A percentile compares a stretch with the other conserved stretches of the same genome.
Conservation (phyloP, 2,888 invertebrate genomes). For the Resseliella maxima region DNA sequence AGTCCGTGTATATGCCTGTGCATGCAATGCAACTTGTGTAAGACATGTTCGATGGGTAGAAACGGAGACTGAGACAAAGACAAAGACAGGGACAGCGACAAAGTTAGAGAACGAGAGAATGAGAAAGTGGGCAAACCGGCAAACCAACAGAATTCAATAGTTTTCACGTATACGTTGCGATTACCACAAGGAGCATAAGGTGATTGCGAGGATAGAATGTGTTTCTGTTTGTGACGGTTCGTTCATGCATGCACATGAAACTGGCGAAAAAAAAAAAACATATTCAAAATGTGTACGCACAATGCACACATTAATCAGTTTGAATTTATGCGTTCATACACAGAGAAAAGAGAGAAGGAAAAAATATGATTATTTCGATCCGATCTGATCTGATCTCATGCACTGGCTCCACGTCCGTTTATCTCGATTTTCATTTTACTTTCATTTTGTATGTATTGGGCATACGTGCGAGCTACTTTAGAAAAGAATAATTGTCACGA, state of each 20-base stretch:
- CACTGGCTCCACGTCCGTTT: slow-evolving; percentile 3
- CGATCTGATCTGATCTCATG: background rate
- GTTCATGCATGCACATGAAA: slow-evolving; percentile 48
- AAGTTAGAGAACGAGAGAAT: background rate
- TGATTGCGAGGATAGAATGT: background rate
- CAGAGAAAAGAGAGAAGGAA: no score
- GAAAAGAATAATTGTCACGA: slow-evolving; percentile 12
- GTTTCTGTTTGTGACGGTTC: slow-evolving; percentile 41
- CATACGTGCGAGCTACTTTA: background rate
- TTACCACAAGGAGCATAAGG: background rate
- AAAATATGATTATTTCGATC: slow-evolving; percentile 28
- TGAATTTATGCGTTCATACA: slow-evolving; percentile 32
- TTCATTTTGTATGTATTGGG: background rate
- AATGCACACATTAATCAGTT: slow-evolving; percentile 51
- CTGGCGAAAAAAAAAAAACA: background rate
- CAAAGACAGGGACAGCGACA: background rate
- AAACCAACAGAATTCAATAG: background rate
- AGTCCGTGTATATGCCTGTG: background rate
- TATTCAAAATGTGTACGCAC: slow-evolving; percentile 13
- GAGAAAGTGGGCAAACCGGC: background rate
- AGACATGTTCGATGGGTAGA: background rate
- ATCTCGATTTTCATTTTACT: background rate
- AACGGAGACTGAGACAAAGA: background rate
- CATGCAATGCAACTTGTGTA: background rate
- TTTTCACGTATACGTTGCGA: background rate